Percentiles rank a stretch among this genome's conserved stretches.
phyloP scores from a whole-genome alignment of 2,797 vertebrate species.

The Manis javanica region DNA sequence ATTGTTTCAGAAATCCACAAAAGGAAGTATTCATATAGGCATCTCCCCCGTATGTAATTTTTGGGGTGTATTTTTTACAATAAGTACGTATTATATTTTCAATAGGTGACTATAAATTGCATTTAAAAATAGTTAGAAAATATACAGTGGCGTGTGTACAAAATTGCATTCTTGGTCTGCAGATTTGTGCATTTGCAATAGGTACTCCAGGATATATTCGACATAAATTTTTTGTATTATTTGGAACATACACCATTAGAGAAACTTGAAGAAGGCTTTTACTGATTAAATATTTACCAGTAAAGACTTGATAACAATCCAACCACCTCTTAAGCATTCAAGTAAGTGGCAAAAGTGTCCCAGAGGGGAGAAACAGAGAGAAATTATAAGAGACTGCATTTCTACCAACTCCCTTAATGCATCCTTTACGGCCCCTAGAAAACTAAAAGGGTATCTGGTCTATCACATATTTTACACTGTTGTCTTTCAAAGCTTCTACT shows the following conservation, averaged over 20 bases:
- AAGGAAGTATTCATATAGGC: background rate
- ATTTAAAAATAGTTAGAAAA: slow-evolving; percentile 19
- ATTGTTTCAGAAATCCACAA: slow-evolving; percentile 14
- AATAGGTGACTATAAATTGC: background rate
- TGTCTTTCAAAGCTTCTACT: background rate
- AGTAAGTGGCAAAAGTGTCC: background rate
- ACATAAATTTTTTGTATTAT: slow-evolving; percentile 32
- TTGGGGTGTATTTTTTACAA: background rate
- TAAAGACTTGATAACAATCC: slow-evolving; percentile 48
- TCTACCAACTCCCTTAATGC: background rate
- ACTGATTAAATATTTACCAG: slow-evolving; percentile 73
- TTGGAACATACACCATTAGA: background rate
- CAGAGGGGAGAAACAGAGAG: background rate
- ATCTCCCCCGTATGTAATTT: background rate
- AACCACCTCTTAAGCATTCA: background rate
- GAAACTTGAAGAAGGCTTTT: slow-evolving; percentile 10
- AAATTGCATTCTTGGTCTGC: background rate
- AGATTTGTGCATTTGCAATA: background rate
- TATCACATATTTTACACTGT: background rate
- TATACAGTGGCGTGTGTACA: background rate
- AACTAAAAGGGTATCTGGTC: background rate
- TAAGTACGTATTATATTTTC: background rate
- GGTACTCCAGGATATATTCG: background rate
- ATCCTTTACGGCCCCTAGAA: background rate
- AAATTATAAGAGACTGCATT: background rate